Base-by-base conservation (phyloP, 2,888 invertebrate genomes). In the Onthophagus sagittarius region DNA sequence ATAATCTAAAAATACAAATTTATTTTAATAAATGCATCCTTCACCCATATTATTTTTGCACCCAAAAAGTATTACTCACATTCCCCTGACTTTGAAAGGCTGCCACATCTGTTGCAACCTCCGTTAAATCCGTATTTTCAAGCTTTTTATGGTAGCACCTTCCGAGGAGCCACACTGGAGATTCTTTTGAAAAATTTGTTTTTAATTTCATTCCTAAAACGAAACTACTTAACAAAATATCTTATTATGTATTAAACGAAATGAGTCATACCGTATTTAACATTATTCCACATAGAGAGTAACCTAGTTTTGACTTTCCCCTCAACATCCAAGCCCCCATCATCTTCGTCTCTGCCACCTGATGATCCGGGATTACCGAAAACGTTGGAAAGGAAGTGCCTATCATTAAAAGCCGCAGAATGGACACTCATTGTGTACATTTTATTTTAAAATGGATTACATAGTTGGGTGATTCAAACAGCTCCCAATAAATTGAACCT, bases 201-300 rank as follows among this genome's bases (percentile, higher is more conserved):
- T 91, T 90, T 77, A 94, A 86, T 85, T 95, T 95, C 83, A 82
- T 82, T 9, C 83, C 82, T 82, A 73, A n/a, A n/a, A n/a, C n/a
- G n/a, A n/a, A n/a, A n/a, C n/a, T n/a, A n/a, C n/a, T n/a, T n/a
- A n/a, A n/a, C n/a, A n/a, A n/a, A n/a, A n/a, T n/a, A n/a, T n/a
- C n/a, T n/a, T n/a, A n/a, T n/a, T n/a, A n/a, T n/a, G n/a, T n/a
- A n/a, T n/a, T n/a, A n/a, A n/a, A n/a, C n/a, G n/a, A n/a, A n/a
- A n/a, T n/a, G n/a, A n/a, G n/a, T 82, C 87, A 82, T 85, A 87
- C 93, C 95, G 86, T 95, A 95, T 87, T 95, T 95, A 74, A 96
- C 91, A 85, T 96, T 96, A 85, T 96, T 95, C 95, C 95, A 96
- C 90, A 95, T 93, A 63, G 95, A 94, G 81, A 94, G 85, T 71